These are phyloP conservation scores for Hyposmocoma kahamanoa DNA, from an alignment of 1,140 invertebrate species.

Conservation along the genomic window DNA sequence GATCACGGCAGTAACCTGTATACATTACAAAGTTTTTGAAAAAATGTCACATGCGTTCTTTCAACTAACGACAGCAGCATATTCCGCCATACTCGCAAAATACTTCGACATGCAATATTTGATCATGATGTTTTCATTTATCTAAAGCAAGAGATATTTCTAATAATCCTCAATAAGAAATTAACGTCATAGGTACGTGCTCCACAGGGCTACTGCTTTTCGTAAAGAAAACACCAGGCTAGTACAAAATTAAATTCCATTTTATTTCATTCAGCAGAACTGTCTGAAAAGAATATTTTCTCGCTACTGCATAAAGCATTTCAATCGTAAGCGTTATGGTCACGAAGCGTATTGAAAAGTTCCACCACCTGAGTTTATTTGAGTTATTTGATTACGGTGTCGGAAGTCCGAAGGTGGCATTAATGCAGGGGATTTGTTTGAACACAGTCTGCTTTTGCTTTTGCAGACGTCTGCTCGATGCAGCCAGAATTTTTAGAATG, in stretches of 20 bases:
- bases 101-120: too few relatives aligned
- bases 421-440: conserved; percentile 31
- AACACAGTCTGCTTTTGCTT: too few relatives aligned
- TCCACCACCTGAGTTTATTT: conserved; percentile 63
- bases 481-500: not conserved
- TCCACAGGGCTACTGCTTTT: not conserved
- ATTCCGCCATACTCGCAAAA: too few relatives aligned
- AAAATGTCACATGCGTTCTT: too few relatives aligned
- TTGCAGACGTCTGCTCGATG: not conserved
- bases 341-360: conserved; percentile 67
- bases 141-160: not conserved
- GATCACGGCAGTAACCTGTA: too few relatives aligned
- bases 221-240: not conserved
- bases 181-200: not conserved
- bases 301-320: conserved; percentile 34
- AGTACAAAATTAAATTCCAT: not conserved
- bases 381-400: conserved; percentile 57
- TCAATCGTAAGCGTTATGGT: conserved; percentile 64
- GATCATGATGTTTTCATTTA: not conserved
- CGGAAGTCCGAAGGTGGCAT: conserved; percentile 41
- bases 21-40: too few relatives aligned
- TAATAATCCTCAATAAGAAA: not conserved
- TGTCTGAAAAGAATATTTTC: conserved; percentile 4
- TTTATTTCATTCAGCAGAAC: not conserved
- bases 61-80: too few relatives aligned